Evolutionary conservation across 2,888 invertebrate species (phyloP).

Genomic region (Drosophila tripunctata): DNA sequence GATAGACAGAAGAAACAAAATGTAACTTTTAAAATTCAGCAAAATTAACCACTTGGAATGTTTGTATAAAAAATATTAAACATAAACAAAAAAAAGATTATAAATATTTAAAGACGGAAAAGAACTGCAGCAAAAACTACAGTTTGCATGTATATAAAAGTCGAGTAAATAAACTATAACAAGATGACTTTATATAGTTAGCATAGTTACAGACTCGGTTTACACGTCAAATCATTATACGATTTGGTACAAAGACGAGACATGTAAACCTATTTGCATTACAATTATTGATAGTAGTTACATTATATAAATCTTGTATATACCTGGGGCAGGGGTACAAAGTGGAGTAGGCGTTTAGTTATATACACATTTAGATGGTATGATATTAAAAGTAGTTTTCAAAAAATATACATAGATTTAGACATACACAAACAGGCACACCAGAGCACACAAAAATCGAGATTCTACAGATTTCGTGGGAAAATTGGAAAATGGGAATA

Average conservation of each 20-base stretch:
- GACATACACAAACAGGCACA: conserved; percentile 21
- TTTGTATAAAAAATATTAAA: conserved; percentile 36
- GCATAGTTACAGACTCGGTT: neutral
- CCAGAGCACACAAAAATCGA: neutral
- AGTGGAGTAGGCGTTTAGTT: conserved; percentile 24
- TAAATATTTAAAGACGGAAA: too few relatives aligned
- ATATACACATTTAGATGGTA: conserved; percentile 65
- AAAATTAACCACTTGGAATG: conserved; percentile 52
- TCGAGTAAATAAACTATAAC: neutral
- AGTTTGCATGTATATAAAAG: too few relatives aligned
- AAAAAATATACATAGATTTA: conserved; percentile 67
- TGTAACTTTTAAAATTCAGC: conserved; percentile 33
- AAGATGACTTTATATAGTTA: neutral
- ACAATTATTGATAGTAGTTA: conserved; percentile 7
- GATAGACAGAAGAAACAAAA: neutral
- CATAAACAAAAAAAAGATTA: too few relatives aligned
- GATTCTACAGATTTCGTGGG: neutral
- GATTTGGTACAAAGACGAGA: too few relatives aligned
- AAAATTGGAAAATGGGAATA: neutral
- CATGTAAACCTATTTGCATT: conserved; percentile 1
- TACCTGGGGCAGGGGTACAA: conserved; percentile 15
- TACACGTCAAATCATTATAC: too few relatives aligned
- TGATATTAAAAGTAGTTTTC: conserved; percentile 57
- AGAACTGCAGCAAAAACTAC: conserved; percentile 24
- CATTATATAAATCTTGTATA: conserved; percentile 15